These are phyloP conservation scores for Ondatra zibethicus DNA, from an alignment of 2,113 vertebrate genomes.

Conservation along the genomic window DNA sequence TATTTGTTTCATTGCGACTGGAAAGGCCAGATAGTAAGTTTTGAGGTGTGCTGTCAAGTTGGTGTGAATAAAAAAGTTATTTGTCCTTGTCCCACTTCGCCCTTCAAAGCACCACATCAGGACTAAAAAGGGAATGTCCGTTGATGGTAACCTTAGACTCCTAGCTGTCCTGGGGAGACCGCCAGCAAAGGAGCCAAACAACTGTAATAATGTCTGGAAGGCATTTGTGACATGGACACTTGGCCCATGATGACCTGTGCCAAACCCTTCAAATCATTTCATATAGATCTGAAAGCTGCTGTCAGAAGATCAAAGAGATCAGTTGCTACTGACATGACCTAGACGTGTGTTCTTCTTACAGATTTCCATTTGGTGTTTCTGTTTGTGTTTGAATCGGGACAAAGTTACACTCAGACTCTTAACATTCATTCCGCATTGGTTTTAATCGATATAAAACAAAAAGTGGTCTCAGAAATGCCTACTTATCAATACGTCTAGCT, in stretches of 20 bases:
- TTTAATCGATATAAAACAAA: conserved; percentile 78
- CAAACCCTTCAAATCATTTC: conserved; percentile 50
- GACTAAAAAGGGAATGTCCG: conserved; percentile 36
- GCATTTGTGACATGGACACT: conserved; percentile 60
- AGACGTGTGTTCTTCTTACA: not conserved
- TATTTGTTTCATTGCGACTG: conserved; percentile 28
- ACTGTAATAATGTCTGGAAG: conserved; percentile 64
- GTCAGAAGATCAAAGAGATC: not conserved
- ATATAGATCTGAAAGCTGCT: not conserved
- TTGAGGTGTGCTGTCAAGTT: not conserved
- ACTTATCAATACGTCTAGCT: conserved; percentile 70
- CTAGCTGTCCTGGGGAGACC: conserved; percentile 54
- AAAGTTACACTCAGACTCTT: conserved; percentile 68
- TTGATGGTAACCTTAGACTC: conserved; percentile 57
- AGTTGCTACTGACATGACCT: not conserved
- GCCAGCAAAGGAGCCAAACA: conserved; percentile 62
- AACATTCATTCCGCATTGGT: conserved; percentile 79
- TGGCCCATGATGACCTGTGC: not conserved
- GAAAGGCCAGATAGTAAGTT: conserved; percentile 40
- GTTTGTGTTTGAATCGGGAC: conserved; percentile 64
- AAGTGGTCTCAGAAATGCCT: conserved; percentile 69
- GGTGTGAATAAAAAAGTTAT: conserved; percentile 37
- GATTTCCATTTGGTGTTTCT: conserved; percentile 63
- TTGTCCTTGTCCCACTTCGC: conserved; percentile 29
- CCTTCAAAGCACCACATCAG: conserved; percentile 49